Evolutionary conservation across 2,797 vertebrate species (phyloP).

Genomic region (Mallotus villosus): DNA sequence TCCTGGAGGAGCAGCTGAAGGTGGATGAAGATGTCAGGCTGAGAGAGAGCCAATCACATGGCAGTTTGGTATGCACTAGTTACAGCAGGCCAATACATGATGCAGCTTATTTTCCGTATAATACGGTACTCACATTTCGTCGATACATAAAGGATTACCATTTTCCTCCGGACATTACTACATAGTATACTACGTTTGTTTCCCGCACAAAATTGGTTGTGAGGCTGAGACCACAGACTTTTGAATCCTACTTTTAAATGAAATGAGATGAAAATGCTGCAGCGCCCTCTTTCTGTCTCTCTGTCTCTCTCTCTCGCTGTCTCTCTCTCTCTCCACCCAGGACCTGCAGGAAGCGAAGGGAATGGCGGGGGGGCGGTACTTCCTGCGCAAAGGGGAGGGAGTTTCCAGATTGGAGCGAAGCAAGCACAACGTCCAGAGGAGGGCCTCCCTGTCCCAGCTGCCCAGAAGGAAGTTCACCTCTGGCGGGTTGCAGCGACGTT

Average conservation of each 20-base stretch:
- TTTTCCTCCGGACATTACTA: no score
- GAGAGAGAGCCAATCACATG: constrained; percentile 22
- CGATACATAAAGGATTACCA: no score
- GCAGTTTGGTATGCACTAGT: neutral
- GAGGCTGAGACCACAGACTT: no score
- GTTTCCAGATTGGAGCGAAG: constrained; percentile 50
- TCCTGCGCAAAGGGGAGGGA: constrained; percentile 54
- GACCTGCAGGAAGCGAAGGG: constrained; percentile 26
- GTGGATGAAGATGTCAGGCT: constrained; percentile 35
- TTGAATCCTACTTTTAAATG: no score
- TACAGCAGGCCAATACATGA: neutral
- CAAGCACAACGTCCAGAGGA: constrained; percentile 31
- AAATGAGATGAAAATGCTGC: no score
- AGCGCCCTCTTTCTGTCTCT: neutral
- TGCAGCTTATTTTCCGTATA: no score
- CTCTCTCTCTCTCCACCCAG: constrained; percentile 25
- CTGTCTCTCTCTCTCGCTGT: neutral
- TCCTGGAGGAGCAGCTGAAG: constrained; percentile 58
- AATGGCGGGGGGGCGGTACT: constrained; percentile 33
- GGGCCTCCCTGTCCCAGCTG: constrained; percentile 24
- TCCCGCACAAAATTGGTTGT: no score
- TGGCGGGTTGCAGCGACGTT: constrained; percentile 5
- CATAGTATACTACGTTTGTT: no score
- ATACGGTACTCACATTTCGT: no score
- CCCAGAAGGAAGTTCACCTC: constrained; percentile 39